These are phyloP conservation scores for Dysdera silvatica DNA, from an alignment of 1,140 invertebrate species.

Conservation along the genomic window DNA sequence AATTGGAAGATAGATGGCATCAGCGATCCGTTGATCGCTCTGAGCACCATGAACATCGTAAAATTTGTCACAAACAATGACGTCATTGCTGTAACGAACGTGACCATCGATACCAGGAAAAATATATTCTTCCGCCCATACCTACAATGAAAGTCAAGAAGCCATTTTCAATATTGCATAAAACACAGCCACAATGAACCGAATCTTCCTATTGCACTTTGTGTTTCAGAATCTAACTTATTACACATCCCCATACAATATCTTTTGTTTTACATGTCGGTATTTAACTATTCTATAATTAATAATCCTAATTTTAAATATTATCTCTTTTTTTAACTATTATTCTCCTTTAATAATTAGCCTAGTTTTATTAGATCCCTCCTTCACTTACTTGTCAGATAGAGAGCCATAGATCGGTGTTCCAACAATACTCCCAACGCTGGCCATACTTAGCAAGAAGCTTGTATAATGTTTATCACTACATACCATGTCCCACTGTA, in stretches of 20 bases:
- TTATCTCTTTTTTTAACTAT: too few relatives aligned
- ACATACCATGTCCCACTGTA: slow-evolving; percentile 60
- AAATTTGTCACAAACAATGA: slow-evolving; percentile 25
- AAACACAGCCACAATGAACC: too few relatives aligned
- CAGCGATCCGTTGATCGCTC: slow-evolving; percentile 18
- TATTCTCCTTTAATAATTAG: too few relatives aligned
- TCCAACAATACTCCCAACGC: slow-evolving; percentile 58
- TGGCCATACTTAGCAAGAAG: slow-evolving; percentile 49
- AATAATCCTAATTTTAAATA: too few relatives aligned
- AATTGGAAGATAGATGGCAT: slow-evolving; percentile 28
- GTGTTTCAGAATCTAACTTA: too few relatives aligned
- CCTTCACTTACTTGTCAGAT: slow-evolving; percentile 51
- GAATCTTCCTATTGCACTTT: too few relatives aligned
- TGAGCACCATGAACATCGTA: slow-evolving; percentile 12
- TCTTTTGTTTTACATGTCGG: too few relatives aligned
- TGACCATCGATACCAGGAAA: slow-evolving; percentile 8
- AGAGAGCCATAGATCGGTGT: slow-evolving; percentile 62
- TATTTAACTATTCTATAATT: too few relatives aligned
- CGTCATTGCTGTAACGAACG: slow-evolving; percentile 1
- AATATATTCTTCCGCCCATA: slow-evolving; percentile 15
- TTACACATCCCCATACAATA: too few relatives aligned
- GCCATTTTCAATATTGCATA: too few relatives aligned
- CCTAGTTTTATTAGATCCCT: too few relatives aligned
- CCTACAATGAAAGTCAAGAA: too few relatives aligned
- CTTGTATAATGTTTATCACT: slow-evolving; percentile 57